These are phyloP conservation scores for Tympanuchus pallidicinctus DNA, from an alignment of 2,113 vertebrate species.

Conservation along the genomic window DNA sequence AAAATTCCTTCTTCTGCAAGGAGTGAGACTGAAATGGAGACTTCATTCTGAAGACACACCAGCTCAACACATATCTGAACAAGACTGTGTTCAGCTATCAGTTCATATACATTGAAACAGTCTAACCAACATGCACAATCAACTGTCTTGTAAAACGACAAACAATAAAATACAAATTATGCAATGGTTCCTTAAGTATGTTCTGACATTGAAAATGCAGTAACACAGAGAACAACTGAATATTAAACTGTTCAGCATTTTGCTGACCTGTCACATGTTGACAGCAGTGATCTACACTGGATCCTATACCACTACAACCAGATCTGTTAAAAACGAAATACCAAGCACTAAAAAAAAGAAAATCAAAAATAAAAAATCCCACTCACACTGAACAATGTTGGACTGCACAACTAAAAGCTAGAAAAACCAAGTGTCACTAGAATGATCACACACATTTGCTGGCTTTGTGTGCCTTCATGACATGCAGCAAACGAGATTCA, in stretches of 20 bases:
- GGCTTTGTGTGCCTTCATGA: neutral
- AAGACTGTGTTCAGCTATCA: neutral
- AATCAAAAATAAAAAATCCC: neutral
- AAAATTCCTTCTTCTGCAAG: neutral
- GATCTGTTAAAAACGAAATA: neutral
- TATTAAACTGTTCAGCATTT: neutral
- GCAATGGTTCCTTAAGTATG: neutral
- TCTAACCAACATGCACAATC: neutral
- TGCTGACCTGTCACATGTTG: neutral
- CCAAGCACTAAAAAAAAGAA: neutral
- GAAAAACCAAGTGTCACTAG: neutral
- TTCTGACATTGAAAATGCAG: neutral
- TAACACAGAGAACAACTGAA: neutral
- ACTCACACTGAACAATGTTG: neutral
- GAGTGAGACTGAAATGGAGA: neutral
- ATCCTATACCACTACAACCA: neutral
- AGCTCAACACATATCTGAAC: neutral
- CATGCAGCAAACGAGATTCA: neutral
- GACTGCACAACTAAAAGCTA: neutral
- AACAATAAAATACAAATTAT: neutral
- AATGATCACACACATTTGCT: neutral
- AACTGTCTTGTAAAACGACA: neutral
- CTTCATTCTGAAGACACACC: neutral
- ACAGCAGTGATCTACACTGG: neutral
- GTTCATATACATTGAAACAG: neutral